Base-by-base conservation (phyloP, 1,140 invertebrate species). In the Nomia melanderi region DNA sequence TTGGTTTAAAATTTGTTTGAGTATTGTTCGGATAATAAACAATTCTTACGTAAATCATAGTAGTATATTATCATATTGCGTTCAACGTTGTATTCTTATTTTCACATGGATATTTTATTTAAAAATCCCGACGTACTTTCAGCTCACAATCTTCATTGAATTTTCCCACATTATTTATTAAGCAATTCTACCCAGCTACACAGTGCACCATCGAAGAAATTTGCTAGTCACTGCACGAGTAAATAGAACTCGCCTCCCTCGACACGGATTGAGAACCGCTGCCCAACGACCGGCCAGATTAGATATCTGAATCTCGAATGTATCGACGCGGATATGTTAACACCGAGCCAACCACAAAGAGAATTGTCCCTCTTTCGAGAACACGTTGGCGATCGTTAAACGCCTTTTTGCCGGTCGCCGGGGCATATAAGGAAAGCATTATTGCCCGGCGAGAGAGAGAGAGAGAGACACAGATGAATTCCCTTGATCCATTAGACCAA, bases 241-340 rank as follows among this genome's bases (percentile, higher is more conserved):
- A 44, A 50, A 50, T n/a, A 7, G 17, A 50, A 50, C 7, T 0
- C 5, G 8, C 4, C 8, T n/a, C 20, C n/a, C 5, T 17, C 20
- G 20, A 23, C 20, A 36, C 4, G 1, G 9, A 12, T 36, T 60
- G 57, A 60, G 57, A 60, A 36, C 7, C 57, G 11, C 57, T 36
- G 57, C 0, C 0, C 8, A 60, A 12, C 31, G 57, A 12, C 57
- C 57, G 23, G 57, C 23, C 57, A 23, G 57, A 60, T 60, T 60
- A 60, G 57, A 36, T 60, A 60, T 60, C 57, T 60, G 57, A 60
- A 60, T 60, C 31, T 60, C 23, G 20, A 60, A 33, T 36, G 57
- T 60, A 60, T 60, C 57, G n/a, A 17, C 57, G n/a, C 23, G 57
- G 57, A 60, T 36, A 60, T n/a, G 57, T 60, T 60, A 60, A 33